Conservation (phyloP, 2,888 invertebrate genomes). For the Dusona sp. region DNA sequence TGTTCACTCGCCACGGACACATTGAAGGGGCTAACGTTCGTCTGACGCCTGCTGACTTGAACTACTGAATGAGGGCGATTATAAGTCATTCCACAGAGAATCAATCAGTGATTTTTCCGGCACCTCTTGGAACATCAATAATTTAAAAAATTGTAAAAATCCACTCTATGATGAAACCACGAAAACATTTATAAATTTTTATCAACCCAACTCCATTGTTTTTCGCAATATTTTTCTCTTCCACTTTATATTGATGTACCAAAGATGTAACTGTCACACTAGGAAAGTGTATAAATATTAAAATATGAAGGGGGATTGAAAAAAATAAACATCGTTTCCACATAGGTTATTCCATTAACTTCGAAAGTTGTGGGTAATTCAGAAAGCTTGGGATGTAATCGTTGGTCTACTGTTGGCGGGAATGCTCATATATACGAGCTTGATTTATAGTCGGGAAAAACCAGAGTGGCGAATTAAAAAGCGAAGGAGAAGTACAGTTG, state of each 20-base stretch:
- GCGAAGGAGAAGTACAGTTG: conserved; percentile 26
- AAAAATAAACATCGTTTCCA: background rate
- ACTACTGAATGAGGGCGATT: conserved; percentile 33
- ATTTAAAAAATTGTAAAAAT: background rate
- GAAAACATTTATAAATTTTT: background rate
- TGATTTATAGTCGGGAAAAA: conserved; percentile 42
- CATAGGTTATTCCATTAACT: background rate
- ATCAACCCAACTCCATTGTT: background rate
- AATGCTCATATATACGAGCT: conserved; percentile 1
- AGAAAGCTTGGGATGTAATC: background rate
- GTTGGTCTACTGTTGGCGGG: background rate
- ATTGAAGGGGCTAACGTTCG: conserved; percentile 33
- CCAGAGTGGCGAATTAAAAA: background rate
- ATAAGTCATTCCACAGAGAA: background rate
- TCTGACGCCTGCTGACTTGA: conserved; percentile 42
- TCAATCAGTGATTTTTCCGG: background rate
- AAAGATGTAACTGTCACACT: background rate
- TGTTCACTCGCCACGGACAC: conserved; percentile 13
- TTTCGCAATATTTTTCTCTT: background rate
- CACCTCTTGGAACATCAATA: background rate
- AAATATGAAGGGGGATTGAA: background rate
- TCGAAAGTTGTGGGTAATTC: background rate
- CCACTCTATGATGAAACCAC: background rate
- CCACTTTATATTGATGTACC: background rate
- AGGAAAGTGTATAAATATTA: too few species aligned